phyloP scores from a whole-genome alignment of 2,113 vertebrate species.

The Gasterosteus nipponicus region DNA sequence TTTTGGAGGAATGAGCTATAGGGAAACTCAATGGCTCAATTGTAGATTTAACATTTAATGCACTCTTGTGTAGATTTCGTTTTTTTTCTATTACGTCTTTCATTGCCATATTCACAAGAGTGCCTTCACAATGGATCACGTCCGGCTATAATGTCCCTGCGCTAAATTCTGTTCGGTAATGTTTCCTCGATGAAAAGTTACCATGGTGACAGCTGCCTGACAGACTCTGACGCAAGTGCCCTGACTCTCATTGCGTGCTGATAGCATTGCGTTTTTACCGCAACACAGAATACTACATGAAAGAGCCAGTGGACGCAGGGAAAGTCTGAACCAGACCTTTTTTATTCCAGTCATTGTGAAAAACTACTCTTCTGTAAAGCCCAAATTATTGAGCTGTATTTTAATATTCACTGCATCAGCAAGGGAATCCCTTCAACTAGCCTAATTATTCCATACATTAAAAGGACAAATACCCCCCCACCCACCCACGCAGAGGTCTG shows the following conservation, averaged over 20 bases:
- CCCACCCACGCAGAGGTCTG: neutral
- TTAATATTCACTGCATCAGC: conserved; percentile 27
- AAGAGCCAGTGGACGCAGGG: conserved; percentile 29
- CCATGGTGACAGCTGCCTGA: conserved; percentile 33
- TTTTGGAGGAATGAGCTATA: conserved; percentile 30
- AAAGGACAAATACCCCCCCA: conserved; percentile 16
- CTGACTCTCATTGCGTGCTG: conserved; percentile 5
- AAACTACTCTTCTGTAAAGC: neutral
- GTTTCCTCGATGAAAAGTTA: conserved; percentile 43
- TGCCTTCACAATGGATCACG: neutral
- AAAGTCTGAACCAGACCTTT: conserved; percentile 4
- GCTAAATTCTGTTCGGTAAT: conserved; percentile 4
- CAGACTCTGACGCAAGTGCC: conserved; percentile 15
- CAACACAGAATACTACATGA: conserved; percentile 5
- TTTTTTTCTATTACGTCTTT: conserved; percentile 18
- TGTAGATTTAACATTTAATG: neutral
- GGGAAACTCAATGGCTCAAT: conserved; percentile 32
- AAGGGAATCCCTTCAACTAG: neutral
- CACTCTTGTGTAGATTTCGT: neutral
- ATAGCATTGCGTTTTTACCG: conserved; percentile 30
- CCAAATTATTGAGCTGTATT: neutral
- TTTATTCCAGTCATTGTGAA: conserved; percentile 7
- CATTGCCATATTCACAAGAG: conserved; percentile 14
- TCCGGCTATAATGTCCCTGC: neutral
- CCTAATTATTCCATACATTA: conserved; percentile 23